Base-by-base conservation (phyloP, 2,113 vertebrate genomes). In the Chionis minor region DNA sequence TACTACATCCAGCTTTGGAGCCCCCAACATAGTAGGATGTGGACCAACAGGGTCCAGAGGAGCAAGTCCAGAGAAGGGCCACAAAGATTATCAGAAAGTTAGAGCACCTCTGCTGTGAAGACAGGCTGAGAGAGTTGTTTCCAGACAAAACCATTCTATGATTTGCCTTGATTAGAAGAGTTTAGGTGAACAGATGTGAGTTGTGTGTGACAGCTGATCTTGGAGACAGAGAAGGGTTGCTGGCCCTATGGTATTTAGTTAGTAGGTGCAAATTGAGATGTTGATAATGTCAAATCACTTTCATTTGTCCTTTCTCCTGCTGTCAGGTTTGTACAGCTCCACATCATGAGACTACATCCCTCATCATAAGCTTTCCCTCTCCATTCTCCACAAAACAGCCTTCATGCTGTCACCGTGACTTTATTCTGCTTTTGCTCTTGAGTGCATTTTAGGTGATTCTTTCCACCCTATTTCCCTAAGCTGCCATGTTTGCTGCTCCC, bases 401-500 rank as follows among this genome's bases (percentile, higher is more conserved):
- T 88, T 69, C 15, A 44, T 77, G 8, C 14, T 45, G 23, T 38
- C 26, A 27, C 73, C 3, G 3, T 33, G 42, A 58, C 35, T 44
- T n/a, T 58, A 55, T 94, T 54, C 45, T 74, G 14, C 27, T 69
- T 88, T 81, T 62, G 23, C 30, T 88, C 45, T 61, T 40, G 42
- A 70, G 63, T 84, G 24, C 42, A 20, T 78, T 87, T 95, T 49
- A 62, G 67, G 59, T 91, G 49, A 61, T 84, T 86, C 54, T 81
- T 96, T 96, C 94, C 55, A 63, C 59, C 42, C 59, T 74, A 2
- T 87, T 94, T 94, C 92, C 32, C 47, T 87, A 79, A 81, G 47
- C 10, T 84, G n/a, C n/a, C 28, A 16, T 58, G 42, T 92, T 93
- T 90, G 33, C 22, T 27, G 26, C 28, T 80, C 2, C n/a, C 5